Percentiles rank a stretch among this genome's conserved stretches.
phyloP scores from a whole-genome alignment of 2,797 vertebrate species.

The Spinibarbus caldwelli region DNA sequence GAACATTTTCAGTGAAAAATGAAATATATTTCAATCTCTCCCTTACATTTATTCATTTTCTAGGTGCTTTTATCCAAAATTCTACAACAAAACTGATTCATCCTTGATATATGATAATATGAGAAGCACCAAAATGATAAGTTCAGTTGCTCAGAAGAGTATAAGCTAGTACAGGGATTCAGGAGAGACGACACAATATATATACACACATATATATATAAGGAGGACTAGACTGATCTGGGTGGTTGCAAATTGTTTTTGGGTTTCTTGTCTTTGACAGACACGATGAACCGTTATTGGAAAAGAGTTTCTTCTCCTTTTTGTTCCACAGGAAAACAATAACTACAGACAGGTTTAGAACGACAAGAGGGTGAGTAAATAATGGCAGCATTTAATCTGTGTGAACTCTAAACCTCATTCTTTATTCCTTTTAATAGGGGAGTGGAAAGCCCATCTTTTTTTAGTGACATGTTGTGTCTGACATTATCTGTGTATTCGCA shows the following conservation, averaged over 20 bases:
- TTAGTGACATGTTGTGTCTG: background rate
- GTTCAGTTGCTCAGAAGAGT: background rate
- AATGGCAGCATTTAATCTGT: background rate
- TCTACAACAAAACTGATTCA: background rate
- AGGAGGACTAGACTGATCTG: background rate
- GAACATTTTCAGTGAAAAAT: background rate
- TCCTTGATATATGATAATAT: background rate
- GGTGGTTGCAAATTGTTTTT: background rate
- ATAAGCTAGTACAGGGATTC: background rate
- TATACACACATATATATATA: background rate
- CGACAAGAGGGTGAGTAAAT: background rate
- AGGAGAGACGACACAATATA: too few species aligned
- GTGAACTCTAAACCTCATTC: background rate
- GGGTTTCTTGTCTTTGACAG: background rate
- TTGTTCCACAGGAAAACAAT: background rate
- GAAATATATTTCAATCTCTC: background rate
- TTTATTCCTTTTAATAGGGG: background rate
- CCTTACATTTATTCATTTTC: background rate
- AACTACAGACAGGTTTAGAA: background rate
- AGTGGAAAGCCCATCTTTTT: background rate
- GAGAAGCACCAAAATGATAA: background rate
- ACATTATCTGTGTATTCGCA: slow-evolving; percentile 2
- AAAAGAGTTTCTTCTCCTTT: background rate
- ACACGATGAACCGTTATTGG: background rate
- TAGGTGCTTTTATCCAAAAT: background rate